These are phyloP conservation scores for Notamacropus eugenii DNA, from an alignment of 2,797 vertebrate genomes.

Conservation along the genomic window DNA sequence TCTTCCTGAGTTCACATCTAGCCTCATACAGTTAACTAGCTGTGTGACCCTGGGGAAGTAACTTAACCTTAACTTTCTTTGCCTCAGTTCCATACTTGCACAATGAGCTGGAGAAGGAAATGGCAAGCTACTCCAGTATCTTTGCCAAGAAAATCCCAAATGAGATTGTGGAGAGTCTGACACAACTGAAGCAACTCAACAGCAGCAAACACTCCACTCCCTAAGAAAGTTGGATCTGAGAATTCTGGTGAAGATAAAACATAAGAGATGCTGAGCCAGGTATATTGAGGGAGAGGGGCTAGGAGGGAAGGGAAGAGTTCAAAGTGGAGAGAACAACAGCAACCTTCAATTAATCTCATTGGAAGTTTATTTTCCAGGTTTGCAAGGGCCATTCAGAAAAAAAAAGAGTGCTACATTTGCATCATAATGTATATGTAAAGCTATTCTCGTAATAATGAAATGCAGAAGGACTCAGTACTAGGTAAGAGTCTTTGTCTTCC, in stretches of 20 bases:
- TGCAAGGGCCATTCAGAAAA: conserved; percentile 24
- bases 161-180: neutral
- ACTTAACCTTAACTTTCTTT: neutral
- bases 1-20: neutral
- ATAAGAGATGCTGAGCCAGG: neutral
- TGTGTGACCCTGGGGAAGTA: neutral
- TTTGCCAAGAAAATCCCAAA: neutral
- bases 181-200: neutral
- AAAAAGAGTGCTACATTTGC: neutral
- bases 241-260: conserved; percentile 1
- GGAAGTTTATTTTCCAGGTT: neutral
- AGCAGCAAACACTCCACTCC: neutral
- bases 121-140: neutral
- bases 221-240: neutral
- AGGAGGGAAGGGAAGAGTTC: neutral
- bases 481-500: neutral
- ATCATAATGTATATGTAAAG: neutral
- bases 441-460: neutral
- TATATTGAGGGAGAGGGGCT: neutral
- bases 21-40: neutral
- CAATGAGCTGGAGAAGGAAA: neutral
- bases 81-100: neutral
- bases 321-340: neutral
- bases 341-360: conserved; percentile 30
- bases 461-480: neutral